These are phyloP conservation scores for Torymus aiolomorphi DNA, from an alignment of 2,888 invertebrate species.

Conservation along the genomic window DNA sequence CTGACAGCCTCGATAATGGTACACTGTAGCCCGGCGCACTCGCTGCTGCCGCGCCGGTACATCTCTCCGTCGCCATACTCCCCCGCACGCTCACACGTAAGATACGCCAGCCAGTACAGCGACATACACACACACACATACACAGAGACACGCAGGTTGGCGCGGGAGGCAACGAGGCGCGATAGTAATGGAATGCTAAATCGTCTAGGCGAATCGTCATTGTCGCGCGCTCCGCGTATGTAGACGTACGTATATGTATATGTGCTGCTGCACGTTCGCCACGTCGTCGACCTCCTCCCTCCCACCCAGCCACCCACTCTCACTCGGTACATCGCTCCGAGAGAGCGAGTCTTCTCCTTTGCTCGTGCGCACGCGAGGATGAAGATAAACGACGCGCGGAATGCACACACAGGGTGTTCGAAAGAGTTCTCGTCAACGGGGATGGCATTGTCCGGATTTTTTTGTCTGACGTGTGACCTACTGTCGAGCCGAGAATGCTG, in stretches of 20 bases:
- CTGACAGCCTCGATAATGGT: constrained; percentile 65
- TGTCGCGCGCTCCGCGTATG: background rate
- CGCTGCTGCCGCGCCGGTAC: constrained; percentile 50
- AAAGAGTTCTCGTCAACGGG: background rate
- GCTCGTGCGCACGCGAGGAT: background rate
- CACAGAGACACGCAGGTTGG: background rate
- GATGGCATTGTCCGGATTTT: too few species aligned
- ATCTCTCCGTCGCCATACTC: background rate
- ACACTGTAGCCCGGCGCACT: constrained; percentile 52
- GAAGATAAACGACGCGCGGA: constrained; percentile 24
- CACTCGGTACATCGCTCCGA: too few species aligned
- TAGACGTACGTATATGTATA: background rate
- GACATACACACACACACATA: background rate
- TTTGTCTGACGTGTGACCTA: too few species aligned
- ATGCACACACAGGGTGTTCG: background rate
- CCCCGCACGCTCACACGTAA: background rate
- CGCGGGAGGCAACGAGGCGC: constrained; percentile 23
- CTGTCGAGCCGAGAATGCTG: too few species aligned
- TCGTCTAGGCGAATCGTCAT: constrained; percentile 54
- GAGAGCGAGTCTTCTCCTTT: background rate
- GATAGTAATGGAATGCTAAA: constrained; percentile 62
- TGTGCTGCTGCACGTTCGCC: background rate
- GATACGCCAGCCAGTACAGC: too few species aligned
- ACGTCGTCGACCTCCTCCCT: background rate
- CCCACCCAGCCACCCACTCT: too few species aligned